Evolutionary conservation across 2,113 vertebrate genomes (phyloP).

Genomic region (Salvator merianae): DNA sequence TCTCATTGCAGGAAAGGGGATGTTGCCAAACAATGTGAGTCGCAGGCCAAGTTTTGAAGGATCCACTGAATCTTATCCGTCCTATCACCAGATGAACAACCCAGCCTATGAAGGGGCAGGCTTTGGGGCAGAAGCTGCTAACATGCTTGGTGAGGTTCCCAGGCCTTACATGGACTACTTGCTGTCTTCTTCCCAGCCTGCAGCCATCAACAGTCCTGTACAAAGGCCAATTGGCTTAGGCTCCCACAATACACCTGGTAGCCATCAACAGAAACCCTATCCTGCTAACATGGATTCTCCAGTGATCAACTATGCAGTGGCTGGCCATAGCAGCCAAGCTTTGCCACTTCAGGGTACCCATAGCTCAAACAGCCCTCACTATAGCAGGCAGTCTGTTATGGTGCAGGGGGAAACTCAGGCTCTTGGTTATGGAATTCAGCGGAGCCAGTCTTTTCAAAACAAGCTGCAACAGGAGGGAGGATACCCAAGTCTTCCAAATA

Average conservation of each 20-base stretch:
- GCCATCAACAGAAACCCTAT: slow-evolving; percentile 83
- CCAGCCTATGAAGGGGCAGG: slow-evolving; percentile 83
- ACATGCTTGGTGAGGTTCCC: slow-evolving; percentile 81
- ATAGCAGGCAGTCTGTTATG: slow-evolving; percentile 84
- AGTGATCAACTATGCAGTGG: slow-evolving; percentile 83
- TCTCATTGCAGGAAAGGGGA: slow-evolving; percentile 82
- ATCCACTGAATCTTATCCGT: slow-evolving; percentile 82
- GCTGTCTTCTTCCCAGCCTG: slow-evolving; percentile 79
- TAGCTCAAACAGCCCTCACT: slow-evolving; percentile 81
- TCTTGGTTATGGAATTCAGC: slow-evolving; percentile 87
- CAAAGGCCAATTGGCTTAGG: slow-evolving; percentile 80
- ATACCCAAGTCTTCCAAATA: slow-evolving; percentile 84
- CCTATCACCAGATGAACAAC: slow-evolving; percentile 86
- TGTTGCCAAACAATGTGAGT: slow-evolving; percentile 81
- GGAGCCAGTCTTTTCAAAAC: slow-evolving; percentile 94
- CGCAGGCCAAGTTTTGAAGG: slow-evolving; percentile 87
- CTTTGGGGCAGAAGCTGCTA: slow-evolving; percentile 81
- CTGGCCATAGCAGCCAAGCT: slow-evolving; percentile 75
- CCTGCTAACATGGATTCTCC: slow-evolving; percentile 81
- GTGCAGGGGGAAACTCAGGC: slow-evolving; percentile 79
- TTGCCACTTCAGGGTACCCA: slow-evolving; percentile 80
- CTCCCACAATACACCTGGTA: slow-evolving; percentile 73
- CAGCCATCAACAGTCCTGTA: slow-evolving; percentile 80
- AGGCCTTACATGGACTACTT: slow-evolving; percentile 91
- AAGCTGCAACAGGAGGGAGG: slow-evolving; percentile 85